Evolutionary conservation across 2,797 vertebrate genomes (phyloP).

Genomic region (Salmo trutta): DNA sequence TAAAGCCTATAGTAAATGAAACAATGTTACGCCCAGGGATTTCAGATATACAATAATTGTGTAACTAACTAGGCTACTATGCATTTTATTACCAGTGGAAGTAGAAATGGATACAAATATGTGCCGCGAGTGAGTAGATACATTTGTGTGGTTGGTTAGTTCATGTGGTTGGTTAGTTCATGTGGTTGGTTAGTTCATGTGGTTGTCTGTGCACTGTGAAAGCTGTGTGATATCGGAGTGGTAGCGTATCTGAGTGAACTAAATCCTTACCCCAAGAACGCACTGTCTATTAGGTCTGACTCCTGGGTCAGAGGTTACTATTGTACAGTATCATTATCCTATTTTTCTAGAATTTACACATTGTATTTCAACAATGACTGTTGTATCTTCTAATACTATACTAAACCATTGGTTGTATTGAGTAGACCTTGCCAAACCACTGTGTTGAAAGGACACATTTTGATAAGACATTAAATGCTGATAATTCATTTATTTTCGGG

Average conservation of each 20-base stretch:
- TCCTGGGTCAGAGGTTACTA: not conserved
- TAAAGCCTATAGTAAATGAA: not conserved
- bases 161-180: constrained; percentile 23
- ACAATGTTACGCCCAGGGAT: too few relatives aligned
- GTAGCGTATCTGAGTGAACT: not conserved
- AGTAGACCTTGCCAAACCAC: constrained; percentile 6
- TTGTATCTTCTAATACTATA: not conserved
- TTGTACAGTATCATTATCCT: constrained; percentile 4
- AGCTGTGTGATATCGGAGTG: not conserved
- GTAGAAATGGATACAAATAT: not conserved
- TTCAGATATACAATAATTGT: not conserved
- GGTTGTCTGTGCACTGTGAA: constrained; percentile 22
- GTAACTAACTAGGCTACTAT: not conserved
- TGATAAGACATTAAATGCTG: not conserved
- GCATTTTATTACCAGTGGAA: not conserved
- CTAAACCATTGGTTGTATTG: constrained; percentile 5
- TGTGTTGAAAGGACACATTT: not conserved
- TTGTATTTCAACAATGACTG: constrained; percentile 14
- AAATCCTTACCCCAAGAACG: constrained; percentile 9
- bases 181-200: constrained; percentile 3
- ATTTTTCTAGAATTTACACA: constrained; percentile 15
- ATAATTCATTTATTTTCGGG: not conserved
- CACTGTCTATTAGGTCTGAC: not conserved
- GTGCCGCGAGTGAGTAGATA: not conserved
- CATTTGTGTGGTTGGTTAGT: not conserved